Evolutionary conservation across 2,113 vertebrate genomes (phyloP), one percentile per base, ranked within the genome.

Genomic region (Toxostoma redivivum): DNA sequence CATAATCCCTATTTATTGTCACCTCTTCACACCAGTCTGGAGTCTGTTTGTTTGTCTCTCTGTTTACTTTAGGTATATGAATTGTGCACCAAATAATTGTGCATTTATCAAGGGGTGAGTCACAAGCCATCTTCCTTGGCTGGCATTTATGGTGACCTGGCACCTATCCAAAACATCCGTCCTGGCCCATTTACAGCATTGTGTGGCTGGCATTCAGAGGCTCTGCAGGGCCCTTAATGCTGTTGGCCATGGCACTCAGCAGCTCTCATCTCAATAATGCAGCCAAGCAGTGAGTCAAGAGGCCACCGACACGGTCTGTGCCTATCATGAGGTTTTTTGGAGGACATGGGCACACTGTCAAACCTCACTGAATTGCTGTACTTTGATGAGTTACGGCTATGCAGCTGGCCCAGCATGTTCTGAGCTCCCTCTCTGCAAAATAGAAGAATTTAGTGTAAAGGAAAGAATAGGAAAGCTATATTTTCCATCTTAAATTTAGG

Each of bases 31-130:
- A 81, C 35, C 5, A 8, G 64, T 66, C 33, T 4, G 10, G 65
- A 87, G 25, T 11, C 79, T 85, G 44, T 76, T 65, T 73, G 42
- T 76, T 85, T 82, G 61, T 54, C 71, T 87, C 73, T 67, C 57
- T 81, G n/a, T 91, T 96, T 96, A 62, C 40, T 64, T 90, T 53
- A 76, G 47, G n/a, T 64, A 19, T 81, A 67, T 88, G 80, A 91
- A 94, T 91, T 66, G 53, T 66, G 50, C 54, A 45, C 40, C 3
- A 3, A 86, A 94, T 87, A 82, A 92, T 81, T 6, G 65, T 28
- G 38, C 27, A 12, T 92, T 91, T 82, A 84, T 65, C 78, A 18
- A 83, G 64, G 79, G 66, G 54, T 30, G 18, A 40, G 53, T 61
- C 7, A 14, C 74, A 82, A 87, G 62, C 30, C 2, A 4, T 83